Evolutionary conservation across 2,113 vertebrate species (phyloP), one percentile per base, ranked within the genome.

Genomic region (Hemibates koningsi): DNA sequence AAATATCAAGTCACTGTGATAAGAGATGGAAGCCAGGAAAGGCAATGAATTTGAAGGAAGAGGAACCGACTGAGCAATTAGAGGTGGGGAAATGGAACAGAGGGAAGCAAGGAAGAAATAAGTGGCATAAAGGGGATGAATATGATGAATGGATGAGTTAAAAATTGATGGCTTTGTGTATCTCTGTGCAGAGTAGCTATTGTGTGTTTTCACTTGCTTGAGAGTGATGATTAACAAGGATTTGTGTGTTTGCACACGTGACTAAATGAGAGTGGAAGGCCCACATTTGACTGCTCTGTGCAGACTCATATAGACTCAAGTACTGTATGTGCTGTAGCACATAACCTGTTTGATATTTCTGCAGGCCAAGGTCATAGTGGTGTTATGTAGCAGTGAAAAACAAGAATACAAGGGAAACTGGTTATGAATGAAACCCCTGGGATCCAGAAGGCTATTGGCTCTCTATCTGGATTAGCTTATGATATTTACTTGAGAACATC

Each of bases 51-150:
- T 81, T 90, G 84, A 91, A 87, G 78, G 90, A 90, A 91, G 90
- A 81, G 85, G 81, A 88, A 66, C 16, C 19, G 57, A 76, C 61
- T 10, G 83, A 91, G 91, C 92, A 95, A 95, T 95, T 94, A 95
- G 90, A 84, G 85, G 66, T 63, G 61, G 83, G 84, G 89, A 76
- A 86, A 94, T 84, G 85, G 89, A 86, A 91, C 66, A 89, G 73
- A 78, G 84, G 81, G 1, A 80, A 82, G 78, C 68, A 83, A 63
- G 78, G 83, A 81, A 82, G 78, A 76, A 86, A 79, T 73, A 38
- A 86, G 73, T 61, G 85, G 66, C 19, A 84, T 79, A 89, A 24
- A 32, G 57, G 45, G 54, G 73, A 78, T 89, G 89, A 92, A 90
- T 79, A 19, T 5, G 71, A 79, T 63, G 78, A 91, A 91, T 82